Base-by-base conservation (phyloP, 2,113 vertebrate species). In the Ibidorhyncha struthersii region DNA sequence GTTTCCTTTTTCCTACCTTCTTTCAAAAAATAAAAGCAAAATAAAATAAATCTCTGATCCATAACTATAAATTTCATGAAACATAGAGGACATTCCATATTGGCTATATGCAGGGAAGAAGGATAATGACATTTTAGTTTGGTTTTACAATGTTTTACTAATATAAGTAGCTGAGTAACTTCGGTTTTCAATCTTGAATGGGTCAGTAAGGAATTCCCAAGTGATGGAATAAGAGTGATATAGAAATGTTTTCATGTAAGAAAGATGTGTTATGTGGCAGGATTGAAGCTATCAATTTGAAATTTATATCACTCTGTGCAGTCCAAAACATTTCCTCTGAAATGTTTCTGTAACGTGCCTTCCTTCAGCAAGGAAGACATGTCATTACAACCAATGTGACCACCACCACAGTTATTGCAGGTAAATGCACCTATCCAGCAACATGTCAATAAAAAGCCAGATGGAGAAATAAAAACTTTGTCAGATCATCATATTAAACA, bases 1-100 rank as follows among this genome's bases (percentile, higher is more conserved):
- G 3, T 82, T 90, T 91, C 49, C 32, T 78, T 62, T 86, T 56
- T 59, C 40, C 40, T 50, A 77, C 47, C 11, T 15, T 59, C 27
- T 89, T 91, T 41, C 26, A 63, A 80, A 85, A 77, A 71, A 25
- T 10, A 93, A 82, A 89, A 47, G 12, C 3, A 62, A 95, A 93
- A 62, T 41, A 93, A 94, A 90, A 76, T n/a, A 88, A 88, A 78
- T 71, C 36, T 79, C 66, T 82, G 69, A 96, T 95, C 59, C 84
- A 83, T 95, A 93, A 95, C 89, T 92, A 93, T 8, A 90, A 71
- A 90, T 95, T 91, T 67, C 16, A 41, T 30, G n/a, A 95, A 90
- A 80, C 8, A 56, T 4, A 78, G 27, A 79, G 83, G 70, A 86
- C 40, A 78, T 69, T 89, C 53, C 9, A 13, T 82, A 82, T 72